A percentile compares a stretch with the other conserved stretches of the same genome.
Conservation (phyloP, 2,113 vertebrate genomes). For the Urocynchramus pylzowi region DNA sequence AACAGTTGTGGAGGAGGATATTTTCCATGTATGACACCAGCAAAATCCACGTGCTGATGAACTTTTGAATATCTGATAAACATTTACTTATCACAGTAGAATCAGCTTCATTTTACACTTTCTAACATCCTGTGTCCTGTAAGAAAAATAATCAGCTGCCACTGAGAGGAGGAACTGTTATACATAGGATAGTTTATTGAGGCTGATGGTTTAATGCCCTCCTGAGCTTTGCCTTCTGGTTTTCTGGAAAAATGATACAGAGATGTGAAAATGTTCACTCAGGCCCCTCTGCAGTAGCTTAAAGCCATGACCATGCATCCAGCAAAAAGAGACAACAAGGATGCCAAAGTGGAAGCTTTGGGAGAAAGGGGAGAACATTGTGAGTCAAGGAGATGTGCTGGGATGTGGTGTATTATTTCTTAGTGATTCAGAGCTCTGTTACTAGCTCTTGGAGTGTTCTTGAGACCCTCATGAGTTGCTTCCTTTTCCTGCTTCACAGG, state of each 20-base stretch:
- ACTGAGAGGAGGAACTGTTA: background rate
- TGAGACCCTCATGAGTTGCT: background rate
- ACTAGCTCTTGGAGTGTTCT: background rate
- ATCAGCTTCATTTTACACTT: background rate
- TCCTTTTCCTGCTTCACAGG: background rate
- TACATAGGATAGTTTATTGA: background rate
- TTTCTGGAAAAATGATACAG: background rate
- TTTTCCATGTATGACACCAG: background rate
- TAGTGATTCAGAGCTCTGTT: background rate
- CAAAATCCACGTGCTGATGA: background rate
- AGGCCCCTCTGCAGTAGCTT: background rate
- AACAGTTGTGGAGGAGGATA: fast-evolving
- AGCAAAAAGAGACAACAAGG: background rate
- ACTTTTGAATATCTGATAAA: background rate
- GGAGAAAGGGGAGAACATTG: background rate
- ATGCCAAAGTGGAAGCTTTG: background rate
- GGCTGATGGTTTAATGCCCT: background rate
- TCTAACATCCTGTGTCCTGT: background rate
- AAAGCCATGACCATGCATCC: background rate
- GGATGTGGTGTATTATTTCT: background rate
- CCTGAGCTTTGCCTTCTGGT: background rate
- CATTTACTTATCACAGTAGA: background rate
- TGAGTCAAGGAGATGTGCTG: background rate
- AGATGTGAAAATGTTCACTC: background rate
- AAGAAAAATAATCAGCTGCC: background rate